Base-by-base conservation (phyloP, 1,140 invertebrate species). In the Thaumetopoea pityocampa region DNA sequence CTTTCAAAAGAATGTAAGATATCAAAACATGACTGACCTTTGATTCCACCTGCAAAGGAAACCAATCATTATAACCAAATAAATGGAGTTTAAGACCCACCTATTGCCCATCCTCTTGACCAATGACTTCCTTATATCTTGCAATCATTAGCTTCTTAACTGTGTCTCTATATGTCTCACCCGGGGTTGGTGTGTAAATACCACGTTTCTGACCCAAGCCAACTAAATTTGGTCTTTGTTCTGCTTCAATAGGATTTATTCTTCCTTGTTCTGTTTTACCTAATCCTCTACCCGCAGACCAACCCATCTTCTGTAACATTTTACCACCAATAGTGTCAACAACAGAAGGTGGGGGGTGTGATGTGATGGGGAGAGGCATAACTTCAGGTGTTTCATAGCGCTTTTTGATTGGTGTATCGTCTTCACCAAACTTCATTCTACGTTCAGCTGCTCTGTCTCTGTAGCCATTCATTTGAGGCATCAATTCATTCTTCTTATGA, bases 291-390 rank as follows among this genome's bases (percentile, higher is more conserved):
- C 98, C 98, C 76, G 97, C 94, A 3, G 92, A 93, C 98, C 98
- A 99, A 0, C 98, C 98, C 98, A 99, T 99, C 85, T 97, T 98
- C 82, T 99, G 96, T 23, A 99, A 76, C 57, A 99, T 86, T 78
- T 95, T 94, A 0, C 92, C 91, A 7, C 94, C 93, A 28, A 98
- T 95, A 0, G 92, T 92, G 16, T 88, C 85, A 40, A 88, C 88
- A 0, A 90, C 91, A 2, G 91, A 91, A 2, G 73, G 73, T 0
- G 87, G 86, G 8, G 87, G 83, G 15, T 74, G 65, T 0, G 86
- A 71, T 7, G 86, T 76, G 34, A 81, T 44, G 1, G 78, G 67
- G 14, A 76, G 62, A n/a, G 85, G 78, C 1, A 82, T 64, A 53
- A 91, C 88, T 42, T 93, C 89, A 1, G 94, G 92, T 28, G 94